Conservation (phyloP, 2,888 invertebrate species). For the Chloroclystis v-ata region DNA sequence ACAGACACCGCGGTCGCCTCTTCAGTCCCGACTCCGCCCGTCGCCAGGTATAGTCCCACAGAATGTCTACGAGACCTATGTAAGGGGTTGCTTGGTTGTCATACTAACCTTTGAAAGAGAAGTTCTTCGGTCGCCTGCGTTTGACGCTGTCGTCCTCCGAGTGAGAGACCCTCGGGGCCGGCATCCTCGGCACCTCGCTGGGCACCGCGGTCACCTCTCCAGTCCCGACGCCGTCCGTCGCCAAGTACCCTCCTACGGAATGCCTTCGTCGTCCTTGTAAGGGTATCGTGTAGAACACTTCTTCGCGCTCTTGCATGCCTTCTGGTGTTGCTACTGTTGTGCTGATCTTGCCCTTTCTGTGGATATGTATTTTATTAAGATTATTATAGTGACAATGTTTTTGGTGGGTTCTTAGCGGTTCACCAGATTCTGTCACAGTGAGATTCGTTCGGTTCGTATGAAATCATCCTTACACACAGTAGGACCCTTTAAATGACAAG, state of each 20-base stretch:
- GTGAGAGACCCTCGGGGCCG: constrained; percentile 63
- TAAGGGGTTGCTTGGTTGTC: too few species aligned
- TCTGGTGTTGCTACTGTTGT: constrained; percentile 57
- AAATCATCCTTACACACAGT: too few species aligned
- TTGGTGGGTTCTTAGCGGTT: neutral
- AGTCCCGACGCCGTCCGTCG: constrained; percentile 59
- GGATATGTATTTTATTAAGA: neutral
- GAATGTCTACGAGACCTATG: too few species aligned
- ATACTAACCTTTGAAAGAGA: constrained; percentile 66
- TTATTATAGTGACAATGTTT: too few species aligned
- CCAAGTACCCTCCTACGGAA: constrained; percentile 82
- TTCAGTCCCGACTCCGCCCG: too few species aligned
- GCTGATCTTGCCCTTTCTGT: constrained; percentile 67
- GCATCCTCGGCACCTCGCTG: constrained; percentile 75
- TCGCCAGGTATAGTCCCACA: too few species aligned
- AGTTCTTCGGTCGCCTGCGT: constrained; percentile 62
- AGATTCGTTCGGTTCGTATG: too few species aligned
- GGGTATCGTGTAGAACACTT: constrained; percentile 80
- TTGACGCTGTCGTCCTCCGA: constrained; percentile 63
- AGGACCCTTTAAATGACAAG: too few species aligned
- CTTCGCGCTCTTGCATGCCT: constrained; percentile 72
- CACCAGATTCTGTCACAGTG: too few species aligned
- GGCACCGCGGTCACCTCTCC: constrained; percentile 71
- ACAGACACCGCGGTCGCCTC: too few species aligned
- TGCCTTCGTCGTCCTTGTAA: constrained; percentile 77